Evolutionary conservation across 2,888 invertebrate species (phyloP).

Genomic region (Perithous albicinctus): DNA sequence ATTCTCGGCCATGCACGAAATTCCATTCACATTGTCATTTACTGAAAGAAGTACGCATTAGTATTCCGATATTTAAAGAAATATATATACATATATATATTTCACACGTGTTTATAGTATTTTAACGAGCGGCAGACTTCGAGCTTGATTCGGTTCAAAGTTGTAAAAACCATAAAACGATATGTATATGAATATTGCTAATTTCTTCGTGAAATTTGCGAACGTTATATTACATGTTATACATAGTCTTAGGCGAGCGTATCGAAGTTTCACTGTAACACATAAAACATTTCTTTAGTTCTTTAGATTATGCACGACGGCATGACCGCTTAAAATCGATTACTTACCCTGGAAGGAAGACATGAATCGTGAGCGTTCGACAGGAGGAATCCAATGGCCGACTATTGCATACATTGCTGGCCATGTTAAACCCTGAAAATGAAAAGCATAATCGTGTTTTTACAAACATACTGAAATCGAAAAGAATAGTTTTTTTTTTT

Average conservation of each 20-base stretch:
- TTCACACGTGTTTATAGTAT: slow-evolving; percentile 28
- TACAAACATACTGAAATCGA: not conserved
- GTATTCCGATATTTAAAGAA: slow-evolving; percentile 59
- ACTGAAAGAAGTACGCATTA: slow-evolving; percentile 81
- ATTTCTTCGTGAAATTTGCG: slow-evolving; percentile 39
- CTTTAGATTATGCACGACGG: slow-evolving; percentile 44
- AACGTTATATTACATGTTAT: slow-evolving; percentile 67
- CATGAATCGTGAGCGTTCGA: slow-evolving; percentile 90
- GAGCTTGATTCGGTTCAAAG: slow-evolving; percentile 51
- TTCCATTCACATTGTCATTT: slow-evolving; percentile 57
- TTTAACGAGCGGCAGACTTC: slow-evolving; percentile 35
- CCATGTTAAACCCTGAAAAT: slow-evolving; percentile 89
- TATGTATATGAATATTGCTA: slow-evolving; percentile 8
- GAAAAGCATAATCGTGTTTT: slow-evolving; percentile 5
- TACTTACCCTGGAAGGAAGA: slow-evolving; percentile 89
- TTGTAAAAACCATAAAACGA: slow-evolving; percentile 10
- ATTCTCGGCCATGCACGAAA: slow-evolving; percentile 52
- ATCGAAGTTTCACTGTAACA: slow-evolving; percentile 84
- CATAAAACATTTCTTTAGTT: slow-evolving; percentile 78
- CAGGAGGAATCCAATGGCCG: slow-evolving; percentile 90
- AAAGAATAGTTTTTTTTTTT: not conserved
- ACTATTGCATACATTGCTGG: slow-evolving; percentile 92
- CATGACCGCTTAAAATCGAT: slow-evolving; percentile 16
- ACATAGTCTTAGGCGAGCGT: slow-evolving; percentile 74
- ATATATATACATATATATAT: too few relatives aligned